Conservation (phyloP, 2,797 vertebrate genomes). For the Pangasius larnaudii region DNA sequence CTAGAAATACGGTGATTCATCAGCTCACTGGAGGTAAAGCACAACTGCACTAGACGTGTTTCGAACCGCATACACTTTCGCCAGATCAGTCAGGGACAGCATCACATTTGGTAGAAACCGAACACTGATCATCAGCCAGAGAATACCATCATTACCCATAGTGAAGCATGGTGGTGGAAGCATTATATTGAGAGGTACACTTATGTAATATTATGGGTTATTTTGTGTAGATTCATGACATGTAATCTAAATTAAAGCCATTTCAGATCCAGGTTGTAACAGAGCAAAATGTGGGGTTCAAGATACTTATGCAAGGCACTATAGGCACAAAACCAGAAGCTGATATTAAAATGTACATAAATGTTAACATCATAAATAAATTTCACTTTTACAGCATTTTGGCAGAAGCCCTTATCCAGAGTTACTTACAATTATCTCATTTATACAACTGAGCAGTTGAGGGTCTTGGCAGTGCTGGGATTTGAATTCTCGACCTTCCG, state of each 20-base stretch:
- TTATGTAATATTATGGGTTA: not conserved
- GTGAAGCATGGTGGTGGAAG: conserved; percentile 15
- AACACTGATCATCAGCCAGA: not conserved
- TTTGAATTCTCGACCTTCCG: too few relatives aligned
- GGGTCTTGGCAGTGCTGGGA: too few relatives aligned
- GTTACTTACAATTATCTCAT: too few relatives aligned
- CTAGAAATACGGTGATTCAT: not conserved
- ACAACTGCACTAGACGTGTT: not conserved
- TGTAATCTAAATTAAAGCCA: not conserved
- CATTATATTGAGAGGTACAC: not conserved
- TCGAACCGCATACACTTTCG: not conserved
- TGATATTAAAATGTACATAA: not conserved
- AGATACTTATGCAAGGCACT: not conserved
- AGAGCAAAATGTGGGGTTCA: not conserved
- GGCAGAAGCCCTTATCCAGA: too few relatives aligned
- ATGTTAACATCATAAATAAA: not conserved
- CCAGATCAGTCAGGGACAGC: not conserved
- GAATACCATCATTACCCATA: not conserved
- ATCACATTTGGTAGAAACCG: not conserved
- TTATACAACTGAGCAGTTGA: too few relatives aligned
- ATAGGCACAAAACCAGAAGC: not conserved
- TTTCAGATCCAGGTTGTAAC: not conserved
- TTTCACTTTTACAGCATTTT: not conserved
- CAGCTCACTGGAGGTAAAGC: not conserved
- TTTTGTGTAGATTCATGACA: not conserved